Base-by-base conservation (phyloP, 2,797 vertebrate species). In the Cryptoblepharus egeriae region DNA sequence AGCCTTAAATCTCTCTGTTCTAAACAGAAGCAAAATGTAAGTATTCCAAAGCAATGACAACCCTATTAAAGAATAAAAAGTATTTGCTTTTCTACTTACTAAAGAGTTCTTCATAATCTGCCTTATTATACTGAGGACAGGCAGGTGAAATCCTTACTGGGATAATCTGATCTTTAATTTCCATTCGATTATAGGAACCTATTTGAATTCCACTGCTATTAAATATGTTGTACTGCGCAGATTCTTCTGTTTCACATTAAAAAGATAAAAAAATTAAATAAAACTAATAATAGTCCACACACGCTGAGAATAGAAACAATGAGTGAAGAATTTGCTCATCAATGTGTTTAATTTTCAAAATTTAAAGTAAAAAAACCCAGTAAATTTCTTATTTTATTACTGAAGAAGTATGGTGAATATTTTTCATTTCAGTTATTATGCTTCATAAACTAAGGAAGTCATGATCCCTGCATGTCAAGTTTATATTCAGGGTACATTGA, bases 151-250 rank as follows among this genome's bases (percentile, higher is more conserved):
- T 73, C 64, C 84, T 82, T 65, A 16, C 8, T 0, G 28, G 5
- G 1, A 83, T 69, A 86, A 8, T 87, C 26, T 49, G 32, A 20
- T 86, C 90, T 49, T 91, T 88, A 80, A 98, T 91, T 61, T 92
- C 96, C 96, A 99, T 95, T 1, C 49, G 87, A 94, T 99, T 99
- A 92, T 95, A 80, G 87, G 89, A 93, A 81, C 98, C 98, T 52
- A 99, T 97, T 89, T 99, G 98, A 94, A 99, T 89, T 76, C 94
- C 95, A 18, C 91, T 96, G 82, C 97, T 97, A 42, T 97, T 95
- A 4, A 26, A 89, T 90, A 99, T 97, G 89, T 67, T 91, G 55
- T 94, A 92, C 49, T 83, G 93, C 81, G 77, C 0, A 64, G 88
- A 20, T 13, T 94, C 94, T 0, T 94, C 96, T 96, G 86, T 75